Evolutionary conservation across 2,888 invertebrate species (phyloP).

Genomic region (Caenorhabditis zanzibari): DNA sequence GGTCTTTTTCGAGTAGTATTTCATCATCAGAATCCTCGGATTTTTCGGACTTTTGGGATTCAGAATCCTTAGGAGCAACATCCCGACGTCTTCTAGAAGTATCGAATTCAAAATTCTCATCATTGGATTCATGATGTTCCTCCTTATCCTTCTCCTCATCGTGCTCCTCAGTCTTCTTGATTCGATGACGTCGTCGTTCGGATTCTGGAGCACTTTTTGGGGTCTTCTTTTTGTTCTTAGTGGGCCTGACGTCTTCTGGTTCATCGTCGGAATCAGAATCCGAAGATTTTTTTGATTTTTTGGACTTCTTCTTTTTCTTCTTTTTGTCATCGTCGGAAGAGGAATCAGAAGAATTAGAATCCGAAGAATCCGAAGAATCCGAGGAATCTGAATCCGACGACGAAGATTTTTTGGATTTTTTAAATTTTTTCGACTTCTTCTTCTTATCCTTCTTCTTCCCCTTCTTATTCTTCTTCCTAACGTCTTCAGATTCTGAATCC

Average conservation of each 20-base stretch:
- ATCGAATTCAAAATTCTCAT: conserved; percentile 24
- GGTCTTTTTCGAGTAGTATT: neutral
- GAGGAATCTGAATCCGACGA: conserved; percentile 35
- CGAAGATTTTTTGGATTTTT: conserved; percentile 5
- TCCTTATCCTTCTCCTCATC: conserved; percentile 37
- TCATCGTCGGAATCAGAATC: conserved; percentile 15
- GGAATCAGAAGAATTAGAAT: conserved; percentile 3
- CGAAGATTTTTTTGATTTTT: conserved; percentile 18
- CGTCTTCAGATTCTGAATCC: neutral
- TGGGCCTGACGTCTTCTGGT: neutral
- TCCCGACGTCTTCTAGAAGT: neutral
- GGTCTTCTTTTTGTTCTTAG: conserved; percentile 8
- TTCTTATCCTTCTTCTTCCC: conserved; percentile 1
- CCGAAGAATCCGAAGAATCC: conserved; percentile 14
- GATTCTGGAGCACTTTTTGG: neutral
- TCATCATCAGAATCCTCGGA: neutral
- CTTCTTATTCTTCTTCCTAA: conserved; percentile 1
- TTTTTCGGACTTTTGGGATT: too few species aligned
- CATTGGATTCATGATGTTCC: conserved; percentile 26
- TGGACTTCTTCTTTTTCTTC: conserved; percentile 24
- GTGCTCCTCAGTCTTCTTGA: conserved; percentile 45
- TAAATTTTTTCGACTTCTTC: conserved; percentile 1
- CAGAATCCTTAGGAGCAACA: conserved; percentile 1
- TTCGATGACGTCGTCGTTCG: conserved; percentile 6
- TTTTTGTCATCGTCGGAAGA: conserved; percentile 16